A percentile compares a stretch with the other conserved stretches of the same genome.
Evolutionary conservation across 2,888 invertebrate genomes (phyloP).

Genomic region (Caenorhabditis angaria): DNA sequence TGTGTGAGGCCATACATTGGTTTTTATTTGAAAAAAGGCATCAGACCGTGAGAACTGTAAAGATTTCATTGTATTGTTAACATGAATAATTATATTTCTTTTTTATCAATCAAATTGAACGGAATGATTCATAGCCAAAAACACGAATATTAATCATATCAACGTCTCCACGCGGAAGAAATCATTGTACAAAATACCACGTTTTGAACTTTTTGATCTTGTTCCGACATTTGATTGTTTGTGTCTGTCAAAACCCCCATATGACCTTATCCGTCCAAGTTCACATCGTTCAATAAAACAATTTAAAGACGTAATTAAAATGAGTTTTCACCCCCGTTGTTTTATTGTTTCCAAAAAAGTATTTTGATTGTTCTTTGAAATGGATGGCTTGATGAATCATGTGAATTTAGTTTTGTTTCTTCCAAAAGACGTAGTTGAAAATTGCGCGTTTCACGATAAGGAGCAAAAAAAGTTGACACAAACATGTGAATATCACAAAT

Average conservation of each 20-base stretch:
- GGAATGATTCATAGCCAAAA: too few species aligned
- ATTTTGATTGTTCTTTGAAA: not conserved
- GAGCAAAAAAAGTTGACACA: too few species aligned
- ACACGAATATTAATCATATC: not conserved
- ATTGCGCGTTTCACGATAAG: not conserved
- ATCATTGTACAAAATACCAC: not conserved
- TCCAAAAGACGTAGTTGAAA: too few species aligned
- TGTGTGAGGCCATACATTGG: too few species aligned
- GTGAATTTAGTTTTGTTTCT: not conserved
- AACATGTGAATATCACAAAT: too few species aligned
- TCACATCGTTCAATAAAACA: not conserved
- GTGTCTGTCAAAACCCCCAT: too few species aligned
- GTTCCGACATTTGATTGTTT: too few species aligned
- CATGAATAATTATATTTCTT: too few species aligned
- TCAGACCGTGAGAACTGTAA: too few species aligned
- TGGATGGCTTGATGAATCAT: not conserved
- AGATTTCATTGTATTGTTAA: too few species aligned
- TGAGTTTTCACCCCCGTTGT: not conserved
- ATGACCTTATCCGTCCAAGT: not conserved
- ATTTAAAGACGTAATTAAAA: not conserved
- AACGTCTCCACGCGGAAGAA: not conserved
- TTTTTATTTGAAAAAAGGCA: too few species aligned
- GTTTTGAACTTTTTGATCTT: not conserved
- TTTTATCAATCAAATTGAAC: too few species aligned
- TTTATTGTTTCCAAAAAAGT: not conserved